Conservation (phyloP, 2,797 vertebrate genomes). For the Miichthys miiuy region DNA sequence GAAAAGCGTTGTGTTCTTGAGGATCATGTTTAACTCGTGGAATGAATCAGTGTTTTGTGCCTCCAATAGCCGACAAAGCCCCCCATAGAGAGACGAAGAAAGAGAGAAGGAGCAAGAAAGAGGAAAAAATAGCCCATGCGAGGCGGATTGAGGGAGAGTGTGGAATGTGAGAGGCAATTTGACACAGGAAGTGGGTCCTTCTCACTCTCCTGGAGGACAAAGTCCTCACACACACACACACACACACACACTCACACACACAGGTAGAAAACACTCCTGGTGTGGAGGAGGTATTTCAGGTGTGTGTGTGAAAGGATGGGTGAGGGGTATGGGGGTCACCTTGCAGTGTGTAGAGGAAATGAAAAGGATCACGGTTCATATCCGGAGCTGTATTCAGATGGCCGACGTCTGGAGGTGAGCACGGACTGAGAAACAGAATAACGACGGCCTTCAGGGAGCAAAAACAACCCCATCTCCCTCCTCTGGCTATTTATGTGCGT, state of each 20-base stretch:
- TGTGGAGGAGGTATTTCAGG: slow-evolving; percentile 66
- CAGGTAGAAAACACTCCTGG: slow-evolving; percentile 62
- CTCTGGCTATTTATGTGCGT: slow-evolving; percentile 50
- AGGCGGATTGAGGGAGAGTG: slow-evolving; percentile 69
- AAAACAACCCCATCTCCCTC: slow-evolving; percentile 44
- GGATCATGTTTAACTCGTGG: slow-evolving; percentile 79
- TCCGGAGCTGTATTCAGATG: slow-evolving; percentile 60
- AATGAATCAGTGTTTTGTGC: slow-evolving; percentile 87
- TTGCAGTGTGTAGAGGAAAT: slow-evolving; percentile 71
- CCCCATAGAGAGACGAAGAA: slow-evolving; percentile 80
- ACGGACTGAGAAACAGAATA: slow-evolving; percentile 38
- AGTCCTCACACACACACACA: slow-evolving; percentile 59
- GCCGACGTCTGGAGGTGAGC: slow-evolving; percentile 48
- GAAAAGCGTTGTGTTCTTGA: slow-evolving; percentile 66
- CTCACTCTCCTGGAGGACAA: slow-evolving; percentile 73
- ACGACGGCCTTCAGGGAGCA: slow-evolving; percentile 53
- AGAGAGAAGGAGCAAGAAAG: slow-evolving; percentile 69
- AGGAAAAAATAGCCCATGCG: slow-evolving; percentile 70
- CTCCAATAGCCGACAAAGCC: slow-evolving; percentile 82
- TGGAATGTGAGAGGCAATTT: slow-evolving; percentile 86
- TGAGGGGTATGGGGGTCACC: slow-evolving; percentile 49
- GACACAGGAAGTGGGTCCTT: slow-evolving; percentile 84
- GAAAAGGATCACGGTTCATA: slow-evolving; percentile 77
- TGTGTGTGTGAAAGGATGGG: slow-evolving; percentile 58
- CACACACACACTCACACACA: slow-evolving; percentile 26